These are phyloP conservation scores for Apantesis nais DNA, from an alignment of 2,888 invertebrate species.

Conservation along the genomic window DNA sequence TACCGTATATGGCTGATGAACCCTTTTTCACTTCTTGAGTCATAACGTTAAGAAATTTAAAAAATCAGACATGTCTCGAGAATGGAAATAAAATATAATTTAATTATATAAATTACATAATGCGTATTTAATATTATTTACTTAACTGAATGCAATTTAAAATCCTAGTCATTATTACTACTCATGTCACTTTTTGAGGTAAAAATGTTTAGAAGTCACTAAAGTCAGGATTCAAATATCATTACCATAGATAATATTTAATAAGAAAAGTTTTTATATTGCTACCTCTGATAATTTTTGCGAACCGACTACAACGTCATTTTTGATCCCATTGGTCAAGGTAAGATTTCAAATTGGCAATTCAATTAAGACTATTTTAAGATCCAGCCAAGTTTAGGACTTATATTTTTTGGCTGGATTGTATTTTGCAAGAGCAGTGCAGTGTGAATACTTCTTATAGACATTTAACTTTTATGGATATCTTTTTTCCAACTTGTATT, in stretches of 20 bases:
- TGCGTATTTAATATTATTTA: background rate
- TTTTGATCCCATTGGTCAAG: too few relatives aligned
- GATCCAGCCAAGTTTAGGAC: too few relatives aligned
- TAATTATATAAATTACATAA: background rate
- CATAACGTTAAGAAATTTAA: constrained; percentile 44
- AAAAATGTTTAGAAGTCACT: background rate
- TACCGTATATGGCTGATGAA: constrained; percentile 76
- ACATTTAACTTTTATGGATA: too few relatives aligned
- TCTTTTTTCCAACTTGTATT: too few relatives aligned
- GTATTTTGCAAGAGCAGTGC: too few relatives aligned
- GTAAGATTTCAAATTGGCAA: too few relatives aligned
- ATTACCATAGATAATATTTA: background rate
- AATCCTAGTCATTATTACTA: background rate
- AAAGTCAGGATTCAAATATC: background rate
- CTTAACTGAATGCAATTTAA: background rate
- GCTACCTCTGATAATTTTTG: background rate
- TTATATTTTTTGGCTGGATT: too few relatives aligned
- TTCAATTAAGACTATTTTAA: background rate
- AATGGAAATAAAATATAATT: background rate
- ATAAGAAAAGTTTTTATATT: background rate
- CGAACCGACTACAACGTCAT: background rate
- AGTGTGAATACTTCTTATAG: too few relatives aligned
- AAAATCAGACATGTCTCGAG: background rate
- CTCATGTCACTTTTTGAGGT: constrained; percentile 2
- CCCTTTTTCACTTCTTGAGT: constrained; percentile 70